Percentiles rank a stretch among this genome's conserved stretches.
phyloP scores from a whole-genome alignment of 2,113 vertebrate genomes.

The Gymnobelideus leadbeateri region DNA sequence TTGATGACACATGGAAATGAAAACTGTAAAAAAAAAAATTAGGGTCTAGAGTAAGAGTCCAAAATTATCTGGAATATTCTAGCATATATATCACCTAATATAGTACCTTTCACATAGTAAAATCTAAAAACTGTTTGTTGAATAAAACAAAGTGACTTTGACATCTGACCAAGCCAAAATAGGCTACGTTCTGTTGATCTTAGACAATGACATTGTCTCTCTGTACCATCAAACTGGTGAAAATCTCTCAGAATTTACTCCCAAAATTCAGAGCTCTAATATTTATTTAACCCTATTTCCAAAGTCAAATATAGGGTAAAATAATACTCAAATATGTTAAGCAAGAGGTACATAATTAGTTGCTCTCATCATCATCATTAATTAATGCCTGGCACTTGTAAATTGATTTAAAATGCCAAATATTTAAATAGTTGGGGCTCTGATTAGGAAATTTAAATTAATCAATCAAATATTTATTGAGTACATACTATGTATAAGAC shows the following conservation, averaged over 20 bases:
- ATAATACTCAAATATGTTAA: not conserved
- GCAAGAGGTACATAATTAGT: conserved; percentile 11
- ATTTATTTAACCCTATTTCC: conserved; percentile 23
- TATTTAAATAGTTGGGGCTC: conserved; percentile 30
- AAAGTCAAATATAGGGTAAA: conserved; percentile 32
- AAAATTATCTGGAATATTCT: not conserved
- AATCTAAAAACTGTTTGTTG: not conserved
- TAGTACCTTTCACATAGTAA: not conserved
- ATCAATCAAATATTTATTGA: not conserved
- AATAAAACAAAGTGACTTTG: not conserved
- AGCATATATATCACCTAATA: not conserved
- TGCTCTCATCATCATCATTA: conserved; percentile 15
- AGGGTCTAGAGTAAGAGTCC: not conserved
- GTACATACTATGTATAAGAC: not conserved
- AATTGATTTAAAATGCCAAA: not conserved
- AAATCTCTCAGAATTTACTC: not conserved
- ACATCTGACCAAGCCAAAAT: not conserved
- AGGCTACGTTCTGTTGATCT: not conserved
- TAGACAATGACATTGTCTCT: not conserved
- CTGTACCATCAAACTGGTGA: not conserved
- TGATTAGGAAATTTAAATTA: not conserved
- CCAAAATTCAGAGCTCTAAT: not conserved
- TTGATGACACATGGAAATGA: not conserved
- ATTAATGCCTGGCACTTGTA: conserved; percentile 22
- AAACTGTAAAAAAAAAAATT: not conserved